Conservation (phyloP, 64 coral and sea anemone genomes). For the Actinia tenebrosa region DNA sequence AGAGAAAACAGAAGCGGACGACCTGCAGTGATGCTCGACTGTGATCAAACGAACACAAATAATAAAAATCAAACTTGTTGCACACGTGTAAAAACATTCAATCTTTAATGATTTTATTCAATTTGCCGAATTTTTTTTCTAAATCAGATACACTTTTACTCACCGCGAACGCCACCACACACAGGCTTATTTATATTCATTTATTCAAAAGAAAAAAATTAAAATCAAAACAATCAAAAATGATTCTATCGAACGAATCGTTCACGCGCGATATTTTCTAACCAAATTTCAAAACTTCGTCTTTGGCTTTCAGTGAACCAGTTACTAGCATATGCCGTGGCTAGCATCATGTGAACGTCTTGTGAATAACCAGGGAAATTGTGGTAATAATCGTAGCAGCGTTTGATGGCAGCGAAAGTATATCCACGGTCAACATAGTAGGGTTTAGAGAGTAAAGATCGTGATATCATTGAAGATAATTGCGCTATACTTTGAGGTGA, state of each 20-base stretch:
- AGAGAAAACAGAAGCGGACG: constrained; percentile 3
- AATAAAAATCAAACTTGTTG: constrained; percentile 3
- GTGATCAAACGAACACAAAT: neutral
- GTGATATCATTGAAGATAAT: constrained; percentile 62
- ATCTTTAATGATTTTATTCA: constrained; percentile 9
- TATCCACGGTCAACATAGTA: constrained; percentile 65
- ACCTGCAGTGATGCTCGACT: neutral
- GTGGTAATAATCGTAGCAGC: constrained; percentile 84
- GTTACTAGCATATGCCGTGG: constrained; percentile 61
- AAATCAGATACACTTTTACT: neutral
- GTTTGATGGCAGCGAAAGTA: constrained; percentile 70
- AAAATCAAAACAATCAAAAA: neutral
- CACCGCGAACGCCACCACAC: neutral
- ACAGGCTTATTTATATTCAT: neutral
- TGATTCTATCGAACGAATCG: constrained; percentile 10
- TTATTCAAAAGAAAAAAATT: neutral
- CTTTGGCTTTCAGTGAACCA: constrained; percentile 84
- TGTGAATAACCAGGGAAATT: constrained; percentile 69
- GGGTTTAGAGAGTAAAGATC: constrained; percentile 64
- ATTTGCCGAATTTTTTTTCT: neutral
- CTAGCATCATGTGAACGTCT: constrained; percentile 86
- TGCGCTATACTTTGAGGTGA: constrained; percentile 67
- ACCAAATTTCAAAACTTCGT: constrained; percentile 48
- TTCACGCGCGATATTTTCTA: constrained; percentile 66
- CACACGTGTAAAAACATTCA: constrained; percentile 3